Evolutionary conservation across 1,140 invertebrate species (phyloP), one percentile per base, ranked within the genome.

Genomic region (Macrotrachela quadricornifera): DNA sequence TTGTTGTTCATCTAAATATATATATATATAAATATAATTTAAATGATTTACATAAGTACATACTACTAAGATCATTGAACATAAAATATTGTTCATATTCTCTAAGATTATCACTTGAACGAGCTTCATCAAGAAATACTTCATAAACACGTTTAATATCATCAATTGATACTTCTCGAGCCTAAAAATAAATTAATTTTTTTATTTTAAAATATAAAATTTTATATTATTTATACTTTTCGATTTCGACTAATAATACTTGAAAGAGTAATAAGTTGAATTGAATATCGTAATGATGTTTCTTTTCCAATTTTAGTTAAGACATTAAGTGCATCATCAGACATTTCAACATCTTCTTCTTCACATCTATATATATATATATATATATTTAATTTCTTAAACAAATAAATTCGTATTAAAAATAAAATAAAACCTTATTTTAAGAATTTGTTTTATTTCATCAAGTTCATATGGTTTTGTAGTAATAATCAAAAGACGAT

Each of bases 341-440:
- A 78, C 78, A 97, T 84, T 63, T 92, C 82, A 63, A 90, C 90
- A 71, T 95, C 88, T 67, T 99, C 92, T 66, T 97, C 92, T 66
- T 95, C 64, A 61, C 71, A 72, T 44, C 72, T 69, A n/a, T n/a
- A 49, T 59, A n/a, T n/a, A n/a, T n/a, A n/a, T n/a, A n/a, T 57
- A 44, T 56, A 41, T 36, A 18, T 59, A 77, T 76, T 77, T 77
- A 49, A 83, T 84, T 63, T 82, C 83, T 0, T 18, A 6, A 39
- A 30, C 15, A 18, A 38, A 11, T 45, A 42, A 44, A 55, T 6
- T n/a, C 15, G 14, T 10, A 10, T 10, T 40, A 40, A 14, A 10
- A 40, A 40, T 40, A 40, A 40, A n/a, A n/a, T n/a, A n/a, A n/a
- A n/a, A n/a, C n/a, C n/a, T n/a, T 13, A 55, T 50, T 37, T 55